phyloP scores from a whole-genome alignment of 2,797 vertebrate species.

The Eulemur mongoz region DNA sequence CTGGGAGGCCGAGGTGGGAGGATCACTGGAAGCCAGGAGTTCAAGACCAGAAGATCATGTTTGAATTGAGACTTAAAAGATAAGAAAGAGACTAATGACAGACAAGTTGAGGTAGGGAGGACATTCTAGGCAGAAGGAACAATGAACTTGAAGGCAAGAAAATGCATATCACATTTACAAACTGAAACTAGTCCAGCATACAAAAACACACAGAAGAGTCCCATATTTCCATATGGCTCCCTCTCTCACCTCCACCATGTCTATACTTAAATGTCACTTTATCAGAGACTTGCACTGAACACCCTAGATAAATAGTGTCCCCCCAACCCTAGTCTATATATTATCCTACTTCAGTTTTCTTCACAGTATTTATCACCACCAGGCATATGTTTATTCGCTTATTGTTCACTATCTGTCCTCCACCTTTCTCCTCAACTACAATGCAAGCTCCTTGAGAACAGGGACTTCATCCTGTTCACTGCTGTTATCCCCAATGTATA shows the following conservation, averaged over 20 bases:
- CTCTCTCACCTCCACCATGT: neutral
- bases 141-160: neutral
- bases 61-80: neutral
- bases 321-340: neutral
- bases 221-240: neutral
- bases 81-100: neutral
- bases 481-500: neutral
- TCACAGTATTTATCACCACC: neutral
- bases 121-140: slow-evolving; percentile 23
- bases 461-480: neutral
- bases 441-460: neutral
- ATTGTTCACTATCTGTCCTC: neutral
- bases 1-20: no score
- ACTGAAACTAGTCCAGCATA: neutral
- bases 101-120: neutral
- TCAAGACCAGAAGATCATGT: neutral
- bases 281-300: neutral
- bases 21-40: no score
- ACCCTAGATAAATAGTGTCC: neutral
- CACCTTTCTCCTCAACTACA: neutral
- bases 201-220: neutral
- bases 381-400: neutral
- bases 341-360: neutral
- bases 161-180: neutral
- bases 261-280: neutral